phyloP scores from a whole-genome alignment of 2,113 vertebrate genomes.

The Oreocharis arfaki region DNA sequence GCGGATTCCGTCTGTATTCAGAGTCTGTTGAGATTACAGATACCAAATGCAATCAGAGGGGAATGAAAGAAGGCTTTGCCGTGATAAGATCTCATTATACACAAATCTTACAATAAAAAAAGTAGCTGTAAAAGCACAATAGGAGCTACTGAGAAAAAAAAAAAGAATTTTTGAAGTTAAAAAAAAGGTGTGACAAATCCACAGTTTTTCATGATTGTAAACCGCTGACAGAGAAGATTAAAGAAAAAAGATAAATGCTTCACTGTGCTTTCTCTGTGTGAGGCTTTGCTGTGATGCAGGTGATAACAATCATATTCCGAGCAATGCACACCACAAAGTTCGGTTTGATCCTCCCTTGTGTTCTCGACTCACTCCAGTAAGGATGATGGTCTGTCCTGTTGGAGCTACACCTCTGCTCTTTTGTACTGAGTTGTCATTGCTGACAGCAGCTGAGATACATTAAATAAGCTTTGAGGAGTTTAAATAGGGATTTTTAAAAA shows the following conservation, averaged over 20 bases:
- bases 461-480: not conserved
- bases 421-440: rapidly evolving
- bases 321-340: not conserved
- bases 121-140: not conserved
- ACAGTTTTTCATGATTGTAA: not conserved
- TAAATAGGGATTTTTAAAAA: not conserved
- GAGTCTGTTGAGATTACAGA: not conserved
- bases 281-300: not conserved
- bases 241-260: not conserved
- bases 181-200: not conserved
- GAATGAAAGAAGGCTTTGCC: not conserved
- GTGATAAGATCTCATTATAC: not conserved
- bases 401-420: not conserved
- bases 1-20: not conserved
- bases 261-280: not conserved
- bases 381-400: not conserved
- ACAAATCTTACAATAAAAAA: not conserved
- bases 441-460: not conserved
- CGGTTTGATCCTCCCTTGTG: not conserved
- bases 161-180: not conserved
- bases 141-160: not conserved
- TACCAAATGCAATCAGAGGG: not conserved
- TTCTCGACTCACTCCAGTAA: not conserved
- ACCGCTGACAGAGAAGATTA: not conserved
- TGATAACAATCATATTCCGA: not conserved